Evolutionary conservation across 2,888 invertebrate species (phyloP), one percentile per base, ranked within the genome.

Genomic region (Leptopilina syphax): DNA sequence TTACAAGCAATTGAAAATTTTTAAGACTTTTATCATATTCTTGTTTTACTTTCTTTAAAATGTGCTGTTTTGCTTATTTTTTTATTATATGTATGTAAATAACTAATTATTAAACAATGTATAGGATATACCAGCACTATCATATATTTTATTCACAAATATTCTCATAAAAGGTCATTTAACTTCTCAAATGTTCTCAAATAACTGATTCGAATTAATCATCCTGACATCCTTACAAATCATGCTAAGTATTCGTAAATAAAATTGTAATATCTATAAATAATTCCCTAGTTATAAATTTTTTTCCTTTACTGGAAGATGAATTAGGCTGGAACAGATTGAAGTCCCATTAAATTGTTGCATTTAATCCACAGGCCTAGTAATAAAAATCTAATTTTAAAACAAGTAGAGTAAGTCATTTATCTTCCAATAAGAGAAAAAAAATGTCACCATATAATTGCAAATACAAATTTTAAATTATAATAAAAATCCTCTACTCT

Each of bases 191-290:
- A 18, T 18, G 54, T 60, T 76, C 63, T 34, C 24, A 41, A 65
- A n/a, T 34, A 27, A 54, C 24, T 9, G n/a, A 34, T 50, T 77
- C 24, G 65, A 65, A 63, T 70, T 70, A 76, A 77, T 27, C 44
- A 54, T 70, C 70, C 77, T 70, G 57, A 63, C 44, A 54, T 70
- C 70, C 77, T 70, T 65, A 63, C 44, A 65, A 81, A 78, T 76
- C 81, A 80, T 79, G 78, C 79, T 77, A 80, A 68, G 77, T 76
- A 68, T 82, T 41, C 8, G 44, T 44, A 44, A 44, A 44, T 7
- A 44, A 7, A 44, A 44, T 44, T 3, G 8, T 44, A 8, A 7
- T 7, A 44, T 34, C 34, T 34, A 44, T 44, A 8, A 44, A 44
- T 44, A 44, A 44, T 44, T 44, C 44, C 8, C 44, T 44, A 44